These are phyloP conservation scores for Microctonus aethiopoides DNA, from an alignment of 2,888 invertebrate genomes.

Conservation along the genomic window DNA sequence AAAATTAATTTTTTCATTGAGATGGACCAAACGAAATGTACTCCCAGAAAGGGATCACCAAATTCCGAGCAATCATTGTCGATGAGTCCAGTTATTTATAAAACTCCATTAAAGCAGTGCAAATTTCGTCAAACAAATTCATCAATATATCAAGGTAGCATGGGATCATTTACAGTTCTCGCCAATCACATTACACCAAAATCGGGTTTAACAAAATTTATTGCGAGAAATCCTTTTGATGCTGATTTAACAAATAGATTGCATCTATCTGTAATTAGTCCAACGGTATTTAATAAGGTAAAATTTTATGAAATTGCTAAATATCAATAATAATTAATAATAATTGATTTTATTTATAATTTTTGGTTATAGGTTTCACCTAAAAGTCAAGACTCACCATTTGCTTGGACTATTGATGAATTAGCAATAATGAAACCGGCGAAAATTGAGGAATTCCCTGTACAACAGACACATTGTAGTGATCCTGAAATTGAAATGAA, in stretches of 20 bases:
- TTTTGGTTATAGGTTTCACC: conserved; percentile 60
- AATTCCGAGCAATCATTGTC: not conserved
- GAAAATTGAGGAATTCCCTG: conserved; percentile 75
- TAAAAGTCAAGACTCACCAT: conserved; percentile 64
- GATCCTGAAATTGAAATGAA: conserved; percentile 75
- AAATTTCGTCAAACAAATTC: conserved; percentile 38
- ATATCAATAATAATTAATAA: not conserved
- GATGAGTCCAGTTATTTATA: conserved; percentile 43
- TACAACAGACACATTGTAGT: conserved; percentile 73
- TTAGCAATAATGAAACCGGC: conserved; percentile 76
- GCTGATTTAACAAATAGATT: conserved; percentile 73
- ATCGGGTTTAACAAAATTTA: conserved; percentile 69
- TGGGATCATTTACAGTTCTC: conserved; percentile 56
- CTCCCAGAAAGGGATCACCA: not conserved
- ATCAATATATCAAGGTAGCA: conserved; percentile 38
- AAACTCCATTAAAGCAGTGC: conserved; percentile 50
- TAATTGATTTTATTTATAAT: conserved; percentile 24
- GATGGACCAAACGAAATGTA: conserved; percentile 3
- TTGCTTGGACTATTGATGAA: conserved; percentile 79
- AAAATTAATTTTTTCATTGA: too few species aligned
- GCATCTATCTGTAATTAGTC: conserved; percentile 77
- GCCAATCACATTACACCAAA: conserved; percentile 71
- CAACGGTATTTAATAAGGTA: conserved; percentile 63
- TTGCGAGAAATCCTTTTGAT: conserved; percentile 78
- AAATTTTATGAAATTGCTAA: not conserved